Base-by-base conservation (phyloP, 2,888 invertebrate genomes). In the Mylabris sibirica region DNA sequence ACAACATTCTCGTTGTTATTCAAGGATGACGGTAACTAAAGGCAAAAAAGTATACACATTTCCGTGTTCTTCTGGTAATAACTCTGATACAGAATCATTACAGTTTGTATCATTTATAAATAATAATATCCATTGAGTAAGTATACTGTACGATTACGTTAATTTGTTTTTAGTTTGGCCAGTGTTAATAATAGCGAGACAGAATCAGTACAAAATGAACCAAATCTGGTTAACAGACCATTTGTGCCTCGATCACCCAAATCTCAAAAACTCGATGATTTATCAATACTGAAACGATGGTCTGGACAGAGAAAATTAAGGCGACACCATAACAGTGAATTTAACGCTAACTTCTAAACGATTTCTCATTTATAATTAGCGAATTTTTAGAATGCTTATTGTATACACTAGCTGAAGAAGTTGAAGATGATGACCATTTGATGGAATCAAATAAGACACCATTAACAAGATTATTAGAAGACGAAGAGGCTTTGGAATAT, bases 21-120 rank as follows among this genome's bases (percentile, higher is more conserved):
- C 17, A 53, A 94, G 93, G 84, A 82, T 82, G 82, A 81, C 82
- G 4, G 82, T 82, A 17, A 80, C 78, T 9, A 79, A 75, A 69
- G 77, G 76, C 38, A 76, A 73, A 63, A 74, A 70, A 61, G 76
- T 71, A 66, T 80, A 76, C 67, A 72, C 73, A 60, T 76, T 74
- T 64, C 80, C 79, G 26, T 63, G 72, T 65, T 64, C 74, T 49
- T 73, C 66, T 20, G 60, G 57, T 20, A 70, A 66, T 60, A 67
- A 59, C 66, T 81, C 81, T 12, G 82, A 81, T 70, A 76, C 78
- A 6, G 82, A 82, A 70, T 79, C 81, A 38, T 71, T 81, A 65
- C 76, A 80, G 81, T 81, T 74, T 76, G 80, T 70, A 60, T 59
- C 57, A 57, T 24, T 30, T 30, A 30, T 30, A 30, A 30, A 30